These are phyloP conservation scores for Manis javanica DNA, from an alignment of 2,797 vertebrate species.

Conservation along the genomic window DNA sequence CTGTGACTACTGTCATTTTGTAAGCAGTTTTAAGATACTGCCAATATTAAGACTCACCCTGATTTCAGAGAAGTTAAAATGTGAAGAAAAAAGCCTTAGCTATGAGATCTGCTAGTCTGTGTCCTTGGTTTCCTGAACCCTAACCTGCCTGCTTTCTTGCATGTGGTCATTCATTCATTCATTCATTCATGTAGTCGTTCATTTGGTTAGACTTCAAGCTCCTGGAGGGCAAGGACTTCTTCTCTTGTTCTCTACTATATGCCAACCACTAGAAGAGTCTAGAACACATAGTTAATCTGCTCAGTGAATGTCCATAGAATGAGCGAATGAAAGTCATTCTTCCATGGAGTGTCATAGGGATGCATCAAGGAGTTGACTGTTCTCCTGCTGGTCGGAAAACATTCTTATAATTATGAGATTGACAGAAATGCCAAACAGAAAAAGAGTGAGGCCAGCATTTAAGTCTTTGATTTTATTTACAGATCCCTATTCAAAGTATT, in stretches of 20 bases:
- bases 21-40: neutral
- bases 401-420: neutral
- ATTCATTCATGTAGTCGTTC: neutral
- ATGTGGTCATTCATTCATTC: neutral
- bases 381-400: neutral
- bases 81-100: neutral
- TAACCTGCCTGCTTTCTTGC: neutral
- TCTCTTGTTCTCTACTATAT: neutral
- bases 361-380: neutral
- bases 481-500: neutral
- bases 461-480: neutral
- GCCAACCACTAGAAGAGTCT: neutral
- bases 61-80: slow-evolving; percentile 3
- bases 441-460: neutral
- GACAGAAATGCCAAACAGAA: neutral
- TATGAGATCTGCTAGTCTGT: neutral
- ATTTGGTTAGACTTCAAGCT: neutral
- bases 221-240: neutral
- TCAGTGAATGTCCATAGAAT: neutral
- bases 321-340: neutral
- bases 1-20: neutral
- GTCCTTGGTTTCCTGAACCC: neutral
- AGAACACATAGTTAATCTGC: neutral
- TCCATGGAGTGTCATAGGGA: neutral
- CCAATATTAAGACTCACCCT: neutral